Percentiles rank a stretch among this genome's conserved stretches.
phyloP scores from a whole-genome alignment of 2,113 vertebrate genomes.

The Myanophis thanlyinensis region DNA sequence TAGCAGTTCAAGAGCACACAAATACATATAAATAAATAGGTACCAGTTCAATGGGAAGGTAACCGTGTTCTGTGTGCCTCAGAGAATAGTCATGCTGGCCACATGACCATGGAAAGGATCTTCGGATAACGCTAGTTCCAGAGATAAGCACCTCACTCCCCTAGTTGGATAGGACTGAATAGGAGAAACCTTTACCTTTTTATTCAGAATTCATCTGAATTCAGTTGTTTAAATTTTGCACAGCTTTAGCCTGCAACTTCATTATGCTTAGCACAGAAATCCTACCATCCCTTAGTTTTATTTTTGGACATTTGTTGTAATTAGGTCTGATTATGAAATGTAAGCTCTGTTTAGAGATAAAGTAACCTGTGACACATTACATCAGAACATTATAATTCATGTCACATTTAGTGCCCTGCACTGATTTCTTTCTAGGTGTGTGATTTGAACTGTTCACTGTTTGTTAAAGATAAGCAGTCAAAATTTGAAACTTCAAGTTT shows the following conservation, averaged over 20 bases:
- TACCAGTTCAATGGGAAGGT: neutral
- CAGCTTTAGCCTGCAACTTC: conserved; percentile 17
- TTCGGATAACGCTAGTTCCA: neutral
- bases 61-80: neutral
- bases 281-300: conserved; percentile 38
- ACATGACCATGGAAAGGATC: neutral
- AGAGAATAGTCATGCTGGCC: neutral
- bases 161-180: neutral
- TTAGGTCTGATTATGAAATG: conserved; percentile 48
- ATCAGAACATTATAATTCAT: conserved; percentile 48
- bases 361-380: conserved; percentile 18
- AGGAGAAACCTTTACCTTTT: neutral
- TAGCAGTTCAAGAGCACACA: neutral
- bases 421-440: conserved; percentile 47
- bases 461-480: neutral
- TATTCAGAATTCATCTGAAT: conserved; percentile 7
- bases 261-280: conserved; percentile 42
- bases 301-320: conserved; percentile 51
- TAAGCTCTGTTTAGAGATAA: conserved; percentile 35
- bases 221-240: conserved; percentile 14
- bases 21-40: neutral
- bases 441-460: conserved; percentile 14
- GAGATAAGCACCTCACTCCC: neutral
- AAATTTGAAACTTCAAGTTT: conserved; percentile 49
- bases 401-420: conserved; percentile 17